phyloP scores from a whole-genome alignment of 2,797 vertebrate species.

The Threskiornis aethiopicus region DNA sequence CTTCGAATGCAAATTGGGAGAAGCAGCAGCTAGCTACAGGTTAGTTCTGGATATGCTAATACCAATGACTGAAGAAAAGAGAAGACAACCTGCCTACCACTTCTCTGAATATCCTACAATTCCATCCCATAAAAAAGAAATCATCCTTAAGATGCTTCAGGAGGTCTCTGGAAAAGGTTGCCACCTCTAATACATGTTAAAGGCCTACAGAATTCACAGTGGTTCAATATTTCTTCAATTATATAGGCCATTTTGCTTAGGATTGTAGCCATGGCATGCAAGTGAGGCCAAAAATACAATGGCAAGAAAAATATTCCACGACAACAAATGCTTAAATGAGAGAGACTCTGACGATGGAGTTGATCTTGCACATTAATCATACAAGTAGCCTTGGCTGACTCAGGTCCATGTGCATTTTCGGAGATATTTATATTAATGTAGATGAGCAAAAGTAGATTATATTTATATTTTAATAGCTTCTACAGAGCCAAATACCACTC shows the following conservation, averaged over 20 bases:
- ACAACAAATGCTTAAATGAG: background rate
- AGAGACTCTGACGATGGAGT: background rate
- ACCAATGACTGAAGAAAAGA: background rate
- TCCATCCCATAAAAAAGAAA: background rate
- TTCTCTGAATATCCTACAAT: background rate
- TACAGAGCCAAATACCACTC: background rate
- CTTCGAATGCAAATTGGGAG: background rate
- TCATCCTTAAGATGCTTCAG: background rate
- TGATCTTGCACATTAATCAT: background rate
- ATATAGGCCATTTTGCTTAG: background rate
- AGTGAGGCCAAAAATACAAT: background rate
- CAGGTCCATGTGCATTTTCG: background rate
- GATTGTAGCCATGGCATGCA: background rate
- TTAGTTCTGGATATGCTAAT: background rate
- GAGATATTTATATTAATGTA: background rate
- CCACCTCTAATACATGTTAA: background rate
- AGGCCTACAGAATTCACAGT: slow-evolving; percentile 1
- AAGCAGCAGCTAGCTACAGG: background rate
- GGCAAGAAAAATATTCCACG: background rate
- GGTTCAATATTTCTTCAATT: background rate
- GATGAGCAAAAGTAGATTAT: slow-evolving; percentile 12
- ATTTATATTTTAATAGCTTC: background rate
- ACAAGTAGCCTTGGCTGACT: background rate
- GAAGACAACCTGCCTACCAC: background rate
- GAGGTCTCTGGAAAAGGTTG: background rate